phyloP scores from a whole-genome alignment of 1,140 invertebrate genomes.

The Lepidurus arcticus region DNA sequence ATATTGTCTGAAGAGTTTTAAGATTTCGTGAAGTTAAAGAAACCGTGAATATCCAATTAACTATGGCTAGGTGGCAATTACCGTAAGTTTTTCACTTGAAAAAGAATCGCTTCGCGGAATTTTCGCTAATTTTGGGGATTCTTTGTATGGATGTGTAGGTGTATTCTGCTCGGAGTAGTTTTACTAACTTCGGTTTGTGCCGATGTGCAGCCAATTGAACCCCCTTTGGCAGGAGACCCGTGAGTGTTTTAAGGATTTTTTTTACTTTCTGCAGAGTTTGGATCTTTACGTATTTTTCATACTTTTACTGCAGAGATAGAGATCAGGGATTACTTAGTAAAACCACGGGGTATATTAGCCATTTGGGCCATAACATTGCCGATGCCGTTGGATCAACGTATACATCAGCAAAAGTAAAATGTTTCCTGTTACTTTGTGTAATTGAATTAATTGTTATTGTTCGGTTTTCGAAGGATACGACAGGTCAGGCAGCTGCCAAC shows the following conservation, averaged over 20 bases:
- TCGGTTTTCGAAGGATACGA: not conserved
- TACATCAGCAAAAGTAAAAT: not conserved
- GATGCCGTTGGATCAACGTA: not conserved
- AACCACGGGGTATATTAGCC: not conserved
- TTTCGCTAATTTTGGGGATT: not conserved
- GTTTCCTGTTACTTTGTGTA: not conserved
- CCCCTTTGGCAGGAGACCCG: not conserved
- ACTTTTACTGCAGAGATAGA: not conserved
- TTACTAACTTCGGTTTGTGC: not conserved
- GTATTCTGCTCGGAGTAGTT: not conserved
- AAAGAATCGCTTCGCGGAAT: not conserved
- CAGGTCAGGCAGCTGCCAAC: not conserved
- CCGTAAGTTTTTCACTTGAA: not conserved
- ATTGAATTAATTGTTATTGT: not conserved
- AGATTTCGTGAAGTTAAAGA: not conserved
- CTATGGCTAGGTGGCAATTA: not conserved
- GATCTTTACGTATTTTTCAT: not conserved
- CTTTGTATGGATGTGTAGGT: not conserved
- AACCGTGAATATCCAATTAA: not conserved
- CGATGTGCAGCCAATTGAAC: not conserved
- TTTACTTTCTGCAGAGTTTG: not conserved
- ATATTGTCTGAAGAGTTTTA: not conserved
- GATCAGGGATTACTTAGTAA: conserved; percentile 5
- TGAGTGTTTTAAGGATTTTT: not conserved
- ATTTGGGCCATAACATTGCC: not conserved